Evolutionary conservation across 2,888 invertebrate species (phyloP).

Genomic region (Hemistola chrysoprasaria): DNA sequence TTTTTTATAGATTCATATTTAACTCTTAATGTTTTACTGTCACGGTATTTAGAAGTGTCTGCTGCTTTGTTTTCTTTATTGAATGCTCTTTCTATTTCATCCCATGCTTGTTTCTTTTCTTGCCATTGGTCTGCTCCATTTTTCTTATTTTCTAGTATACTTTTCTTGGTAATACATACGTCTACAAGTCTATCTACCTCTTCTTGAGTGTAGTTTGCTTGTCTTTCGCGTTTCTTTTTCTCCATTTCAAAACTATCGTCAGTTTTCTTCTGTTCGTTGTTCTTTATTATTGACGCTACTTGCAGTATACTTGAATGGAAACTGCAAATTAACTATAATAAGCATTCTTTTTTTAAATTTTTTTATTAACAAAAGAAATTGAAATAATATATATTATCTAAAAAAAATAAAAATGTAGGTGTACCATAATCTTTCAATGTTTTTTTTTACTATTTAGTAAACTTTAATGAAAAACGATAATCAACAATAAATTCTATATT

Average conservation of each 20-base stretch:
- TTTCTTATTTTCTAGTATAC: conserved; percentile 12
- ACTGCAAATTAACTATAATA: too few species aligned
- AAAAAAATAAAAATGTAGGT: too few species aligned
- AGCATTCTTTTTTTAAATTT: too few species aligned
- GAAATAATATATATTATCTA: too few species aligned
- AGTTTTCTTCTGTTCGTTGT: conserved; percentile 12
- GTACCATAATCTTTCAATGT: too few species aligned
- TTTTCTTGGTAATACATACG: conserved; percentile 4
- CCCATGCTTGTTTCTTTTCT: conserved; percentile 14
- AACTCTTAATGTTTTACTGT: conserved; percentile 5
- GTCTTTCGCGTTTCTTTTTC: conserved; percentile 16
- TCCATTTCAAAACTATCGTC: conserved; percentile 5
- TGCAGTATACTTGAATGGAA: conserved; percentile 17
- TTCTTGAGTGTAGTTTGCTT: conserved; percentile 11
- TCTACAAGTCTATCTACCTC: conserved; percentile 9
- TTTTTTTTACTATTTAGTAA: too few species aligned
- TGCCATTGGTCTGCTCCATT: conserved; percentile 8
- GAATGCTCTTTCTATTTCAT: conserved; percentile 16
- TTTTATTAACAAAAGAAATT: too few species aligned
- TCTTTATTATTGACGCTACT: conserved; percentile 16
- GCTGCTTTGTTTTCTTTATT: conserved; percentile 2
- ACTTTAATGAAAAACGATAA: too few species aligned
- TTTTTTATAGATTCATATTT: conserved; percentile 16
- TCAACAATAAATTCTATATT: too few species aligned
- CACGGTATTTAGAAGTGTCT: conserved; percentile 5